phyloP scores from a whole-genome alignment of 2,888 invertebrate species.

The Macrosoma leucophasiata region DNA sequence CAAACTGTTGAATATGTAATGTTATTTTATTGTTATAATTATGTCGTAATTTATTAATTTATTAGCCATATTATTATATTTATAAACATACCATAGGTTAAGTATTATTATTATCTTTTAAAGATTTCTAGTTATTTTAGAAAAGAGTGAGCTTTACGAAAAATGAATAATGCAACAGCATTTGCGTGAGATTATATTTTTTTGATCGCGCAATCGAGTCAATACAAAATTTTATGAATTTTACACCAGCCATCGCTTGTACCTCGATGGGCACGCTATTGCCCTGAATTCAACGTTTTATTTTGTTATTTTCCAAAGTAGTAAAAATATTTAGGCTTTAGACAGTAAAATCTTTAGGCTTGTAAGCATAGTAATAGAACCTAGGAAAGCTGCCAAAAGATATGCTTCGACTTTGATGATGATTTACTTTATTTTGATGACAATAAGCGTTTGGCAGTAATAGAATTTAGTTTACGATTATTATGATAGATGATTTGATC shows the following conservation, averaged over 20 bases:
- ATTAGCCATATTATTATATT: conserved; percentile 72
- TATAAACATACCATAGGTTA: conserved; percentile 75
- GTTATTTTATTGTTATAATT: conserved; percentile 47
- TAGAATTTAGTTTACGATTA: conserved; percentile 17
- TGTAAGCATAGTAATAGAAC: conserved; percentile 57
- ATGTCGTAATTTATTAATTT: conserved; percentile 63
- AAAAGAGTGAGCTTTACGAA: conserved; percentile 72
- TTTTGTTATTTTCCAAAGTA: conserved; percentile 71
- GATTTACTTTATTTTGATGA: conserved; percentile 35
- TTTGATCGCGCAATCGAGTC: conserved; percentile 49
- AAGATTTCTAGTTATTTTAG: conserved; percentile 69
- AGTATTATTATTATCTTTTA: conserved; percentile 70
- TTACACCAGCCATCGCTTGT: conserved; percentile 63
- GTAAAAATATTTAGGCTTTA: conserved; percentile 49
- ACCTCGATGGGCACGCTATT: conserved; percentile 45
- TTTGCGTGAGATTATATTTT: conserved; percentile 46
- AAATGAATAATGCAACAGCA: conserved; percentile 53
- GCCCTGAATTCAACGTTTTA: conserved; percentile 47
- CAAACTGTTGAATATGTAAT: conserved; percentile 27
- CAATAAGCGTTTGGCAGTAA: conserved; percentile 55
- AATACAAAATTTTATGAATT: conserved; percentile 51
- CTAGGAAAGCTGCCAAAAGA: conserved; percentile 60
- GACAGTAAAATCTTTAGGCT: conserved; percentile 53
- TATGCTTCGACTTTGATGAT: conserved; percentile 36
- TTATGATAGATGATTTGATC: conserved; percentile 11